These are phyloP conservation scores for Megaceryle maxima DNA, from an alignment of 2,113 vertebrate genomes.

Conservation along the genomic window DNA sequence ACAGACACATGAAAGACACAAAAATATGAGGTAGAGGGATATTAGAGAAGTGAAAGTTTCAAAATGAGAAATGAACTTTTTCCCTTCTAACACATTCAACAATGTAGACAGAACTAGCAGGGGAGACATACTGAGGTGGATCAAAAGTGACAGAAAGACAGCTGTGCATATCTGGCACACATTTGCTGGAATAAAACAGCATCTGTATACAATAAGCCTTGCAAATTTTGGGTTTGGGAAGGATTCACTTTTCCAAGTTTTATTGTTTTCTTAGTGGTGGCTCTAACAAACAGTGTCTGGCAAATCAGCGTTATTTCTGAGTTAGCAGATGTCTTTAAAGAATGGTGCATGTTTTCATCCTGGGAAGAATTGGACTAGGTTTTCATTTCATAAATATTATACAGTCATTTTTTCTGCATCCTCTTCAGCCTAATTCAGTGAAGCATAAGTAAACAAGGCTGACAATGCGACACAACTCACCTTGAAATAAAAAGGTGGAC, in stretches of 20 bases:
- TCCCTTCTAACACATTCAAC: constrained; percentile 1
- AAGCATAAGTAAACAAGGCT: constrained; percentile 29
- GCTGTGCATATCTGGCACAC: constrained; percentile 38
- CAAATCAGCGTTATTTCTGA: background rate
- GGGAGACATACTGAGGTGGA: constrained; percentile 12
- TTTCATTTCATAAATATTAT: constrained; percentile 5
- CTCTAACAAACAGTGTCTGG: background rate
- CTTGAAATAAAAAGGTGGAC: constrained; percentile 29
- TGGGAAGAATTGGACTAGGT: background rate
- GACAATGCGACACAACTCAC: constrained; percentile 15
- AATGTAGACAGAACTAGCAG: background rate
- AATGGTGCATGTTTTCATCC: background rate
- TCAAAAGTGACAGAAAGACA: constrained; percentile 65
- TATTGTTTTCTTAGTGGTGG: background rate
- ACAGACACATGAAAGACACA: background rate
- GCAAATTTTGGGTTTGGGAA: background rate
- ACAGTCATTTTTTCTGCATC: background rate
- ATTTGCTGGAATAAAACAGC: background rate
- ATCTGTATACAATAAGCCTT: constrained; percentile 25
- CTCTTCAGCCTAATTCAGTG: constrained; percentile 17
- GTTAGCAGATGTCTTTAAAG: background rate
- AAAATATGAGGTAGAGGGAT: background rate
- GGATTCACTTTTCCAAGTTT: background rate
- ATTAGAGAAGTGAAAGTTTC: background rate
- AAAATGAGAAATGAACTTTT: constrained; percentile 19